These are phyloP conservation scores for Pomatorhinus ruficollis DNA, from an alignment of 2,113 vertebrate genomes.

Conservation along the genomic window DNA sequence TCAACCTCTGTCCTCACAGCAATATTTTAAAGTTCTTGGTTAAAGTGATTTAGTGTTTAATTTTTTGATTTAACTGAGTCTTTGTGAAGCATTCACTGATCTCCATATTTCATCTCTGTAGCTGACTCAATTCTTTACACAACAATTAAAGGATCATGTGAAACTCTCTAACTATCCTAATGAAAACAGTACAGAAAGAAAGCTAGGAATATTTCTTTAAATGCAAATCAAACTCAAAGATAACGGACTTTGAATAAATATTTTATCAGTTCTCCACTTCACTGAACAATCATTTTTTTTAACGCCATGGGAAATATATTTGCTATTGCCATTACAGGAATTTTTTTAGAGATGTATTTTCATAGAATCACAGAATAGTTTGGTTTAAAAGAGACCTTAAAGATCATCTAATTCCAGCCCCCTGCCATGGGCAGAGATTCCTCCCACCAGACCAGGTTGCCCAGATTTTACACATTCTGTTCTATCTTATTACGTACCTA, in stretches of 20 bases:
- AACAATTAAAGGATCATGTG: not conserved
- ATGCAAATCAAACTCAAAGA: slow-evolving; percentile 21
- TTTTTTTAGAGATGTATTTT: not conserved
- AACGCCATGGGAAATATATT: not conserved
- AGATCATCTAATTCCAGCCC: not conserved
- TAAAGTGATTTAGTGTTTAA: slow-evolving; percentile 26
- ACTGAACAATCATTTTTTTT: not conserved
- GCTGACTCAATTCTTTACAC: not conserved
- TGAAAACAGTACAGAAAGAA: not conserved
- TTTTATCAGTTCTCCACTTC: slow-evolving; percentile 28
- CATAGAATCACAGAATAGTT: not conserved
- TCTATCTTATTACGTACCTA: not conserved
- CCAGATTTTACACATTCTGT: not conserved
- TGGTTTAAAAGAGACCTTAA: not conserved
- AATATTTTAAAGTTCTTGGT: slow-evolving; percentile 54
- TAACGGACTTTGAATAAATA: slow-evolving; percentile 11
- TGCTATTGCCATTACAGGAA: not conserved
- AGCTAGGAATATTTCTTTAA: slow-evolving; percentile 9
- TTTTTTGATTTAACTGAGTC: slow-evolving; percentile 46
- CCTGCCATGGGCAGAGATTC: not conserved
- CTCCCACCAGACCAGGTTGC: not conserved
- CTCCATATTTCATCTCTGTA: not conserved
- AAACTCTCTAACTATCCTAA: not conserved
- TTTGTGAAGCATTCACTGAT: slow-evolving; percentile 9
- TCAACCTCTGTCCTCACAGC: slow-evolving; percentile 44